A percentile compares a stretch with the other conserved stretches of the same genome.
phyloP scores from a whole-genome alignment of 2,888 invertebrate species.

The Odontocolon sp. region DNA sequence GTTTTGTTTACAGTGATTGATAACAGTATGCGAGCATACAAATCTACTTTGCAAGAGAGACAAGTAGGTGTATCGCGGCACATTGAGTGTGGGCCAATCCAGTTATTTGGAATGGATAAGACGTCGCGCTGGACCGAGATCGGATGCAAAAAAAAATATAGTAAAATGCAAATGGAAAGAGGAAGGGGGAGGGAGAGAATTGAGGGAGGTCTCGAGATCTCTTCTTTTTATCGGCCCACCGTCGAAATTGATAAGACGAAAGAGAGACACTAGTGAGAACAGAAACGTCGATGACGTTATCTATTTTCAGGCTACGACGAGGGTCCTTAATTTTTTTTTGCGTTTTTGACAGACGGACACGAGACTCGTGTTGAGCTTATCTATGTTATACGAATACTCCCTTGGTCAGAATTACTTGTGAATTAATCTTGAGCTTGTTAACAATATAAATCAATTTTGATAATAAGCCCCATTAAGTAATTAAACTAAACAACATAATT shows the following conservation, averaged over 20 bases:
- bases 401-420: constrained; percentile 11
- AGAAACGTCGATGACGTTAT: constrained; percentile 66
- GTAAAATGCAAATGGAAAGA: constrained; percentile 7
- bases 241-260: constrained; percentile 70
- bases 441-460: too few relatives aligned
- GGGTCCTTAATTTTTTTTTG: background rate
- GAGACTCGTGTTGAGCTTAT: constrained; percentile 11
- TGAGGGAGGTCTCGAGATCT: constrained; percentile 32
- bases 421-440: constrained; percentile 18
- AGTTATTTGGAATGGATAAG: constrained; percentile 70
- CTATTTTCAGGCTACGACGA: constrained; percentile 21
- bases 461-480: too few relatives aligned
- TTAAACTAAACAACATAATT: too few relatives aligned
- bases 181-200: constrained; percentile 22
- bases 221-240: background rate
- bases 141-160: constrained; percentile 15
- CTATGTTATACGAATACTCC: constrained; percentile 1
- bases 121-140: constrained; percentile 17
- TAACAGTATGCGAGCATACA: background rate
- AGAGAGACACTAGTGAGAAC: constrained; percentile 62
- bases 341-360: constrained; percentile 4
- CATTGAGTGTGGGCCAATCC: constrained; percentile 72
- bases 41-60: constrained; percentile 33
- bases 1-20: background rate
- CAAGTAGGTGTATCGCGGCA: constrained; percentile 68